Percentiles rank a stretch among this genome's conserved stretches.
These are phyloP conservation scores for Caerostris extrusa DNA, from an alignment of 1,140 invertebrate genomes.

Conservation along the genomic window DNA sequence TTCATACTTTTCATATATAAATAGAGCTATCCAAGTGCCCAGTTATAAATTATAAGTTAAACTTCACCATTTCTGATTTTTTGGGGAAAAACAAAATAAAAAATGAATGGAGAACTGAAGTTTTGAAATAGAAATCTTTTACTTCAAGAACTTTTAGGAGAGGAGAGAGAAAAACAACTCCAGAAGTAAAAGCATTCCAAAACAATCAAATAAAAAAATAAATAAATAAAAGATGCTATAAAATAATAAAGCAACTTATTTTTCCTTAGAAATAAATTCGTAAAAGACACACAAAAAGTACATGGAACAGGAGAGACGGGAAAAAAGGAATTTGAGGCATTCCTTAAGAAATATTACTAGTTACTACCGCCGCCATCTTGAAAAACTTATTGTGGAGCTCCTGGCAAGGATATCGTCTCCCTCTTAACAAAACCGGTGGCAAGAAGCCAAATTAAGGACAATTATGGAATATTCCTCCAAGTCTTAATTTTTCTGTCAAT, in stretches of 20 bases:
- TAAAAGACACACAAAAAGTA: not conserved
- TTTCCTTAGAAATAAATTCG: conserved; percentile 59
- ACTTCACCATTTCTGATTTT: not conserved
- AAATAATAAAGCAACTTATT: conserved; percentile 68
- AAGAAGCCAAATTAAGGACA: conserved; percentile 75
- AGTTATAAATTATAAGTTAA: conserved; percentile 9
- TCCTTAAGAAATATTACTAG: conserved; percentile 51
- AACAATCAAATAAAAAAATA: conserved; percentile 61
- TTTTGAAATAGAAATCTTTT: conserved; percentile 24
- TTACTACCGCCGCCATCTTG: not conserved
- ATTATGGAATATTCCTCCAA: conserved; percentile 60
- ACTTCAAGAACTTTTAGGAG: conserved; percentile 1
- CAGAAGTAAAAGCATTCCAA: not conserved
- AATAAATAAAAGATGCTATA: conserved; percentile 27
- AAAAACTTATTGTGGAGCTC: conserved; percentile 60
- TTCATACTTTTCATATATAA: conserved; percentile 11
- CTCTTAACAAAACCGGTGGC: conserved; percentile 68
- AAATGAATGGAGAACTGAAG: conserved; percentile 41
- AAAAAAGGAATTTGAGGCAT: not conserved
- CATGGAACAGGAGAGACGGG: conserved; percentile 3
- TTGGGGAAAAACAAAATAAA: not conserved
- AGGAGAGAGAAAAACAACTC: not conserved
- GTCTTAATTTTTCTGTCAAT: conserved; percentile 19
- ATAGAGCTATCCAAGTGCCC: not conserved
- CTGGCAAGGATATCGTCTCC: conserved; percentile 60